Base-by-base conservation (phyloP, 2,797 vertebrate genomes). In the Intellagama lesueurii region DNA sequence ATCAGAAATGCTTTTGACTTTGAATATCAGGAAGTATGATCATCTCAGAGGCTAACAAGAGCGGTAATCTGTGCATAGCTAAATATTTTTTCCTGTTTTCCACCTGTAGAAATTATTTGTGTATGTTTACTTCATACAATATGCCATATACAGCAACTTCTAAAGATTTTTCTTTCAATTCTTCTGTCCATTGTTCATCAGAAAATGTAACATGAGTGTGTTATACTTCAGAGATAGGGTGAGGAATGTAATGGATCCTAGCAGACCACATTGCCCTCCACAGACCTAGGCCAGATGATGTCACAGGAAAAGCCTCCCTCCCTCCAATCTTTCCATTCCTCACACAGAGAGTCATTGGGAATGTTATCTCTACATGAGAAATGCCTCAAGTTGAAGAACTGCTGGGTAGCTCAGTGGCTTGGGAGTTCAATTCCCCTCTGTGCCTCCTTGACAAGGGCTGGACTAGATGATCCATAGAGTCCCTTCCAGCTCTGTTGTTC, bases 31-130 rank as follows among this genome's bases (percentile, higher is more conserved):
- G 5, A 30, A 77, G 68, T 81, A 22, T 35, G 32, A 87, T 90
- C 75, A 92, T 79, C 81, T 9, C 81, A 66, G 81, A 91, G 70
- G 83, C n/a, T 26, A 87, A n/a, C 78, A 1, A 32, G 85, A 86
- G 8, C 88, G 56, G 24, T 86, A 82, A 81, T 77, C 80, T 90
- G 52, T 87, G 22, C 77, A 77, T 83, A 70, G 40, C 77, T 82
- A 79, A 60, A 49, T 80, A 66, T 73, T 72, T 79, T 73, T 91
- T 89, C 85, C 83, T 83, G 78, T 91, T 91, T n/a, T 85, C 35
- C 69, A 89, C 35, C 75, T 84, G 75, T 30, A 84, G 47, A 84
- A 6, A 70, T 47, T 76, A 88, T 68, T 84, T 81, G 81, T 73
- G 60, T 56, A 82, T 76, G 70, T 83, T 78, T 56, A 8, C 0